phyloP scores from a whole-genome alignment of 2,113 vertebrate species.

The Embiotoca jacksoni region DNA sequence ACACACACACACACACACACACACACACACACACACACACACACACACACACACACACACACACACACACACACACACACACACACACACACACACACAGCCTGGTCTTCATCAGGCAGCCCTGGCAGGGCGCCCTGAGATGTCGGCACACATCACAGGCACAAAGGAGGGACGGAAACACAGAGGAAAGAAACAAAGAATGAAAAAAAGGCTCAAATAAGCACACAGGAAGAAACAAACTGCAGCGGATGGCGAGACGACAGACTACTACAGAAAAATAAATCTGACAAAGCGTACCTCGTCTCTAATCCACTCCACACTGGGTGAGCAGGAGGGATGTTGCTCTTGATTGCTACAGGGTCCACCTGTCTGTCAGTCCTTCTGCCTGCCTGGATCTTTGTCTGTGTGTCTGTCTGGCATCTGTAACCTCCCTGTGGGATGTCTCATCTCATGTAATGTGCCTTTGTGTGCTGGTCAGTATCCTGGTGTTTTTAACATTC shows the following conservation, averaged over 20 bases:
- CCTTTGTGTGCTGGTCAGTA: constrained; percentile 27
- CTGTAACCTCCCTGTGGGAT: constrained; percentile 23
- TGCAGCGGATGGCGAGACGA: constrained; percentile 6
- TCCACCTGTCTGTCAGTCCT: constrained; percentile 53
- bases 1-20: constrained; percentile 32
- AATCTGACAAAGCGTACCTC: constrained; percentile 64
- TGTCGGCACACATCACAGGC: constrained; percentile 71
- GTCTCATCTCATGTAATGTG: constrained; percentile 28
- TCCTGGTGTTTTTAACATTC: constrained; percentile 7
- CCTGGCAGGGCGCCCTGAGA: constrained; percentile 80
- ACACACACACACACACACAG: constrained; percentile 37
- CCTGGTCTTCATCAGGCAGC: constrained; percentile 61
- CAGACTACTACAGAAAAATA: constrained; percentile 32
- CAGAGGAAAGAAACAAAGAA: constrained; percentile 32
- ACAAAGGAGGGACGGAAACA: constrained; percentile 74
- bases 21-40: constrained; percentile 25
- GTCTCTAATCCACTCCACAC: constrained; percentile 45
- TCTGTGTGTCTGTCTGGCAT: constrained; percentile 47
- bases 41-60: constrained; percentile 28
- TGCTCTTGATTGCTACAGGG: constrained; percentile 61
- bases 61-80: constrained; percentile 5
- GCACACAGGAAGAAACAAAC: constrained; percentile 44
- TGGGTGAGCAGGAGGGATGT: constrained; percentile 58
- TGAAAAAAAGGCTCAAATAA: constrained; percentile 47
- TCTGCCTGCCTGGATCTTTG: constrained; percentile 40